These are phyloP conservation scores for Varecia variegata DNA, from an alignment of 2,797 vertebrate species.

Conservation along the genomic window DNA sequence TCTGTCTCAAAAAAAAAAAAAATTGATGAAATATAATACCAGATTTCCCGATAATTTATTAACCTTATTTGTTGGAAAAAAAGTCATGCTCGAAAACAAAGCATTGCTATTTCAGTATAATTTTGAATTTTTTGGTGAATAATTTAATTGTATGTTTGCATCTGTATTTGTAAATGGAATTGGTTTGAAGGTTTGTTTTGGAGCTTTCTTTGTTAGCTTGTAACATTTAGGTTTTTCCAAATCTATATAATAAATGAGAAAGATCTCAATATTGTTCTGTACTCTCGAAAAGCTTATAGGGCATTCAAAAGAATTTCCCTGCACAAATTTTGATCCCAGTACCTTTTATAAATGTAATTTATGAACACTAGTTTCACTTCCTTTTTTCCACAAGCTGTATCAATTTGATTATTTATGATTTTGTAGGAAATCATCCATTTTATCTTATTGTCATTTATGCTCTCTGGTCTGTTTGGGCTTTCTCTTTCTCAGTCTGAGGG, in stretches of 20 bases:
- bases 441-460: neutral
- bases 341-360: neutral
- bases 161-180: neutral
- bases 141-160: neutral
- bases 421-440: neutral
- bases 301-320: neutral
- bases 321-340: neutral
- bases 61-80: constrained; percentile 32
- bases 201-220: neutral
- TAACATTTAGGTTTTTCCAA: neutral
- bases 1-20: too few species aligned
- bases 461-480: neutral
- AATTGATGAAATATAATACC: constrained; percentile 44
- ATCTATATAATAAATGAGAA: neutral
- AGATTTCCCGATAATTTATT: constrained; percentile 44
- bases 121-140: constrained; percentile 7
- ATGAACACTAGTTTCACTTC: neutral
- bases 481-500: neutral
- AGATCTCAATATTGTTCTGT: neutral
- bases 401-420: neutral
- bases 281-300: neutral
- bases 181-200: neutral
- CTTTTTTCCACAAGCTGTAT: neutral
- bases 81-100: constrained; percentile 4
- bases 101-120: neutral